These are phyloP conservation scores for Plebejus anna DNA, from an alignment of 2,888 invertebrate species.

Conservation along the genomic window DNA sequence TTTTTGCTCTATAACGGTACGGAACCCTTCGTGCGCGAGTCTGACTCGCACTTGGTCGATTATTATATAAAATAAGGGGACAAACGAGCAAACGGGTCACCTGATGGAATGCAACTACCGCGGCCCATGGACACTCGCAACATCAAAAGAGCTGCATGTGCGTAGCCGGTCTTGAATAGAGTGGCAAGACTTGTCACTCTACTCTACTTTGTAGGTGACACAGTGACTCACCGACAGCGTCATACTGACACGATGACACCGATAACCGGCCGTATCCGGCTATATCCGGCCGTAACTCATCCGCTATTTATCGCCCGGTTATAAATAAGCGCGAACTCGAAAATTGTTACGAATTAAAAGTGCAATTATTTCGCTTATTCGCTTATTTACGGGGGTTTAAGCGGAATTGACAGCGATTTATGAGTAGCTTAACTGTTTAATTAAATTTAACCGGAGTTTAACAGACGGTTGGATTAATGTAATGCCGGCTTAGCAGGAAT, in stretches of 20 bases:
- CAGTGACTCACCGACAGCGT: background rate
- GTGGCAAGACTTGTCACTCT: no score
- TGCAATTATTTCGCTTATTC: conserved; percentile 22
- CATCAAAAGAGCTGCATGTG: no score
- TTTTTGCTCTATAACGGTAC: no score
- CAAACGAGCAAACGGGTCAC: no score
- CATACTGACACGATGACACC: background rate
- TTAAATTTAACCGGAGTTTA: conserved; percentile 19
- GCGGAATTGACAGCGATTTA: conserved; percentile 19
- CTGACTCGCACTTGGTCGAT: no score
- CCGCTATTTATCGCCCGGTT: background rate
- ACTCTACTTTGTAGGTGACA: background rate
- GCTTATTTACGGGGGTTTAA: conserved; percentile 8
- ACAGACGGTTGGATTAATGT: conserved; percentile 14
- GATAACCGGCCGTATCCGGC: background rate
- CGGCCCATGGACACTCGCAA: no score
- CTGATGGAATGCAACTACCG: no score
- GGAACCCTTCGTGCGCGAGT: no score
- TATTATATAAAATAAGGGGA: no score
- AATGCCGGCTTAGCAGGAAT: conserved; percentile 5
- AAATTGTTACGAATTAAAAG: conserved; percentile 29
- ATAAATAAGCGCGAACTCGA: conserved; percentile 14
- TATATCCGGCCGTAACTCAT: background rate
- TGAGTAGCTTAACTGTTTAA: conserved; percentile 13
- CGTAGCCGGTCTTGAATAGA: no score